phyloP scores from a whole-genome alignment of 2,797 vertebrate species.

The Leuciscus waleckii region DNA sequence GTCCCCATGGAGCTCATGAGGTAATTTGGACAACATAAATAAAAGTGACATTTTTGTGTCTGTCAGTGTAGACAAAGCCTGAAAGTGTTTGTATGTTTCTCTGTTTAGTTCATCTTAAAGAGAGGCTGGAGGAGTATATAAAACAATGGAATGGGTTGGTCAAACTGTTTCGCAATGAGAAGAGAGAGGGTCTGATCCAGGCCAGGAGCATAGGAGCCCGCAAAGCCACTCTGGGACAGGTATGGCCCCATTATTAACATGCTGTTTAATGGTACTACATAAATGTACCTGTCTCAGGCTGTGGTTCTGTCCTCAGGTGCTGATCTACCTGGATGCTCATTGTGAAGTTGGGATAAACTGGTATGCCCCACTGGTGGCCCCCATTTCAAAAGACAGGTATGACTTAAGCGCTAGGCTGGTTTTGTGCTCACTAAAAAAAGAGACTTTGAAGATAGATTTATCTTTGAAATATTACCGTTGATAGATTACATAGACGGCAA shows the following conservation, averaged over 20 bases:
- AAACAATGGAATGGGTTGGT: constrained; percentile 98
- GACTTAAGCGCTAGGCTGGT: neutral
- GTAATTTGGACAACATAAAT: neutral
- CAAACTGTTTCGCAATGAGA: constrained; percentile 94
- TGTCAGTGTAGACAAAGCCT: neutral
- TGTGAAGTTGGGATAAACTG: constrained; percentile 97
- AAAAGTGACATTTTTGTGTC: neutral
- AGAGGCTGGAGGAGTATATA: constrained; percentile 91
- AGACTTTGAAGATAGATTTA: neutral
- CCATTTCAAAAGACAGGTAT: constrained; percentile 99
- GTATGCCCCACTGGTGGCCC: constrained; percentile 95
- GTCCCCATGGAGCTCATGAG: neutral
- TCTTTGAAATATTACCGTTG: constrained; percentile 77
- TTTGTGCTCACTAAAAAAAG: constrained; percentile 6
- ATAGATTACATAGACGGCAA: constrained; percentile 99
- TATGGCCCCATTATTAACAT: constrained; percentile 57
- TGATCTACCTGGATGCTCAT: constrained; percentile 97
- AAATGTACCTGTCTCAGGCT: constrained; percentile 16
- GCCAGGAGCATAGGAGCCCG: constrained; percentile 96
- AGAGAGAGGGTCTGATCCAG: constrained; percentile 97
- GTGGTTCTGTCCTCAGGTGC: constrained; percentile 82
- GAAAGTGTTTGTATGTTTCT: neutral
- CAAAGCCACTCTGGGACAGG: constrained; percentile 89
- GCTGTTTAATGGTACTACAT: neutral
- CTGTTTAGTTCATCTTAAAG: constrained; percentile 88